A percentile compares a stretch with the other conserved stretches of the same genome.
Conservation (phyloP, 2,888 invertebrate species). For the Silvanus unidentatus region DNA sequence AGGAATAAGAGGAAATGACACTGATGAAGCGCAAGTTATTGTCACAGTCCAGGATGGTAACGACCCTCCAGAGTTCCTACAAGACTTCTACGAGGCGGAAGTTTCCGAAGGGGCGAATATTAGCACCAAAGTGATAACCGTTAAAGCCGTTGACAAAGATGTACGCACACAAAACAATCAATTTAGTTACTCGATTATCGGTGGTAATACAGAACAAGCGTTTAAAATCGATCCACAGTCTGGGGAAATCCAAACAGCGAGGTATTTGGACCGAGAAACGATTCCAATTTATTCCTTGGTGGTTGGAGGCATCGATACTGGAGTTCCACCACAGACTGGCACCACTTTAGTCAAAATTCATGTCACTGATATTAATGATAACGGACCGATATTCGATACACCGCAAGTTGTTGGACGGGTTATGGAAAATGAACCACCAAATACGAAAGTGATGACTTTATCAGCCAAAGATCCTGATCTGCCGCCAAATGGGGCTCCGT, state of each 20-base stretch:
- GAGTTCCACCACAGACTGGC: slow-evolving; percentile 87
- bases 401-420: slow-evolving; percentile 69
- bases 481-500: slow-evolving; percentile 87
- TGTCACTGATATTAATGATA: slow-evolving; percentile 86
- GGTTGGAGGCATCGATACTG: slow-evolving; percentile 84
- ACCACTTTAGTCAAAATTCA: slow-evolving; percentile 76
- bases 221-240: slow-evolving; percentile 84
- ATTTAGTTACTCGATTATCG: slow-evolving; percentile 83
- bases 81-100: slow-evolving; percentile 67
- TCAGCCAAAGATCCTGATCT: slow-evolving; percentile 83
- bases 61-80: slow-evolving; percentile 90
- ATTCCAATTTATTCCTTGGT: slow-evolving; percentile 67
- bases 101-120: slow-evolving; percentile 73
- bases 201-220: slow-evolving; percentile 74
- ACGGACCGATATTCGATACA: slow-evolving; percentile 77
- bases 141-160: slow-evolving; percentile 87
- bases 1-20: slow-evolving; percentile 89
- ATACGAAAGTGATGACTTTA: slow-evolving; percentile 77
- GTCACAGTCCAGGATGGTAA: slow-evolving; percentile 93
- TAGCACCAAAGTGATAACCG: slow-evolving; percentile 69
- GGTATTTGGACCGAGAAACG: slow-evolving; percentile 74
- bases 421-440: slow-evolving; percentile 79
- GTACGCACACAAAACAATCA: slow-evolving; percentile 86
- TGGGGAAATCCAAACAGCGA: slow-evolving; percentile 75
- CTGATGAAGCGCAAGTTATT: slow-evolving; percentile 90